Percentiles rank a stretch among this genome's conserved stretches.
Conservation (phyloP, 2,888 invertebrate genomes). For the Agrotis ipsilon region DNA sequence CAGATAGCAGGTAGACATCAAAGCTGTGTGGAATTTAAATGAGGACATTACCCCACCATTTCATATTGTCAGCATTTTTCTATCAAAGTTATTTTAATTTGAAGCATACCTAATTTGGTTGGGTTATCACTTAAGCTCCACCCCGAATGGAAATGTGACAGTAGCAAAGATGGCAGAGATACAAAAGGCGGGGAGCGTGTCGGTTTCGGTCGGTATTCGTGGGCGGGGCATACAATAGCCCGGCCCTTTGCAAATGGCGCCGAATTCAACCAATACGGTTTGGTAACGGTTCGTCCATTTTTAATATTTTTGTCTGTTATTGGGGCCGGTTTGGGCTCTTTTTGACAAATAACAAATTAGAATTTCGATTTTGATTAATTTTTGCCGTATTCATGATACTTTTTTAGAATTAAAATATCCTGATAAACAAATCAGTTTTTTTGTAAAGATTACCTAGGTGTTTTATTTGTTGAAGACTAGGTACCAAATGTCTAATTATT, state of each 20-base stretch:
- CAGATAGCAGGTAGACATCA: conserved; percentile 44
- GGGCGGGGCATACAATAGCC: conserved; percentile 80
- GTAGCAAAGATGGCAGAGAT: conserved; percentile 83
- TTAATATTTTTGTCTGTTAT: conserved; percentile 69
- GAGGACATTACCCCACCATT: conserved; percentile 45
- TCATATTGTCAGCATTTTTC: conserved; percentile 27
- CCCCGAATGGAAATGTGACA: conserved; percentile 76
- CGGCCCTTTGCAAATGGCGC: conserved; percentile 90
- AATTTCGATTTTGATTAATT: conserved; percentile 14
- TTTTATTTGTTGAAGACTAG: no score
- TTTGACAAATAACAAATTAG: conserved; percentile 7
- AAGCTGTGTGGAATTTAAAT: conserved; percentile 28
- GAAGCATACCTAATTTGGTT: conserved; percentile 63
- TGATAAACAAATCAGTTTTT: no score
- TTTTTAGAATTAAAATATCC: background rate
- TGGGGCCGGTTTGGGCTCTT: conserved; percentile 19
- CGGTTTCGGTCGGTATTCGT: conserved; percentile 75
- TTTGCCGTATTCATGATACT: background rate
- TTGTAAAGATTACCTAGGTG: no score
- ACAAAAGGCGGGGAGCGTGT: conserved; percentile 77
- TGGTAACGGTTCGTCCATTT: conserved; percentile 74
- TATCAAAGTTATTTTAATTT: conserved; percentile 29
- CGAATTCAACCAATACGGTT: conserved; percentile 84
- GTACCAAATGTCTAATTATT: no score
- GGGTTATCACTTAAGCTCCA: conserved; percentile 74